Conservation (phyloP, 2,888 invertebrate species). For the Agonopterix alstromeriana region DNA sequence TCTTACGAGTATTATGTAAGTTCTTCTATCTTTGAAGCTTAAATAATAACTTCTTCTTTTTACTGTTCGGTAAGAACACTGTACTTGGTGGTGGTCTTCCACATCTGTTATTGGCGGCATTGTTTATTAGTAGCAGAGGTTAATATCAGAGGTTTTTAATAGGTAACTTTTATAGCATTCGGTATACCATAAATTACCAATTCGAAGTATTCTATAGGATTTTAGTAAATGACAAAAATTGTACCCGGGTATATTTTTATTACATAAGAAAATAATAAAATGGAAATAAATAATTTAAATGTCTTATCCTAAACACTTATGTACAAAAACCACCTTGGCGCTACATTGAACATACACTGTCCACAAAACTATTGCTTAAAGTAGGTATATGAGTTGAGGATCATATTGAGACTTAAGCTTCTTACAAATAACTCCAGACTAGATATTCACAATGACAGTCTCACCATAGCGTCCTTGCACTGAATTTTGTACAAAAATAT, state of each 20-base stretch:
- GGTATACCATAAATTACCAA: too few relatives aligned
- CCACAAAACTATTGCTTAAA: not conserved
- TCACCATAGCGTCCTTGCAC: slow-evolving; percentile 58
- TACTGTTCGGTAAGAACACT: too few relatives aligned
- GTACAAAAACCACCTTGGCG: slow-evolving; percentile 59
- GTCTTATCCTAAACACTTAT: slow-evolving; percentile 60
- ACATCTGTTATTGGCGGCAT: too few relatives aligned
- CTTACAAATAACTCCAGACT: slow-evolving; percentile 44
- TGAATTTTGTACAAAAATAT: slow-evolving; percentile 62
- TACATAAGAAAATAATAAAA: slow-evolving; percentile 63
- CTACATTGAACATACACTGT: slow-evolving; percentile 41
- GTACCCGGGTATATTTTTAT: slow-evolving; percentile 31
- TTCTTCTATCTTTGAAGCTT: too few relatives aligned
- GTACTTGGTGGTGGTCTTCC: too few relatives aligned
- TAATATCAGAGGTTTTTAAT: too few relatives aligned
- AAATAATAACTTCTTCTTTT: too few relatives aligned
- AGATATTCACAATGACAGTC: slow-evolving; percentile 49
- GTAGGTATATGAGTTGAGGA: too few relatives aligned
- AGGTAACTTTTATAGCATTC: too few relatives aligned
- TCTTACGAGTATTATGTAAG: too few relatives aligned
- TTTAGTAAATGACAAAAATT: not conserved
- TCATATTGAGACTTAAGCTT: slow-evolving; percentile 17
- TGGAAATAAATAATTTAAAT: slow-evolving; percentile 61
- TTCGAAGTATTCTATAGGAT: not conserved
- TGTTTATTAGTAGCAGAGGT: too few relatives aligned